Percentiles rank a stretch among this genome's conserved stretches.
Conservation (phyloP, 2,797 vertebrate genomes). For the Protosalanx chinensis region DNA sequence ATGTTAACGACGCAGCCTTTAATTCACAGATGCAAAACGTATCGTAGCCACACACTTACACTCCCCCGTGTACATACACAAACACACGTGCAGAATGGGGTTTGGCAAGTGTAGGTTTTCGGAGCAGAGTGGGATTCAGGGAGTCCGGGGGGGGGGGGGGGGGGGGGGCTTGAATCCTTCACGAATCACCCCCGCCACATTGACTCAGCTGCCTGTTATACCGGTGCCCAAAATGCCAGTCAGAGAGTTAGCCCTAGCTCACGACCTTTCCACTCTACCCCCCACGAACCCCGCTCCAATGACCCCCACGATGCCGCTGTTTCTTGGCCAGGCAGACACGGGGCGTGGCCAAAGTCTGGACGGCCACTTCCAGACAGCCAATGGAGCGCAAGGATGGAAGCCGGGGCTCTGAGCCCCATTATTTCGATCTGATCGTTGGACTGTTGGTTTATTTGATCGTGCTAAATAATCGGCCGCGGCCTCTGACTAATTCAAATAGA, state of each 20-base stretch:
- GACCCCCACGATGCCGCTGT: neutral
- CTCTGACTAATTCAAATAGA: neutral
- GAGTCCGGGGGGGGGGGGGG: neutral
- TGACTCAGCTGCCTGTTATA: neutral
- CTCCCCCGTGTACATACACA: too few species aligned
- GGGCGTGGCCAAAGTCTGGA: neutral
- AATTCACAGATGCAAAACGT: neutral
- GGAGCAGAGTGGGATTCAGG: too few species aligned
- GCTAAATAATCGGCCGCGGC: conserved; percentile 2
- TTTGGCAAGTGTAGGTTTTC: too few species aligned
- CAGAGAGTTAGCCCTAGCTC: neutral
- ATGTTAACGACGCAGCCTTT: neutral
- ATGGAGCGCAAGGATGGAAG: conserved; percentile 1
- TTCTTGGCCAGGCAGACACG: conserved; percentile 18
- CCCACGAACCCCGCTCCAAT: neutral
- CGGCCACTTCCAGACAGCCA: conserved; percentile 4
- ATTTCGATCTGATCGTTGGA: conserved; percentile 1
- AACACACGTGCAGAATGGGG: too few species aligned
- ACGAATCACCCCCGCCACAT: neutral
- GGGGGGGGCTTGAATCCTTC: too few species aligned
- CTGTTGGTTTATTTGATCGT: conserved; percentile 12
- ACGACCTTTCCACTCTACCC: neutral
- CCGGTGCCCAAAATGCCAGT: conserved; percentile 8
- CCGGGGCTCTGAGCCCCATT: neutral
- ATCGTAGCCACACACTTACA: too few species aligned